phyloP scores from a whole-genome alignment of 2,113 vertebrate species.

The Aptenodytes patagonicus region DNA sequence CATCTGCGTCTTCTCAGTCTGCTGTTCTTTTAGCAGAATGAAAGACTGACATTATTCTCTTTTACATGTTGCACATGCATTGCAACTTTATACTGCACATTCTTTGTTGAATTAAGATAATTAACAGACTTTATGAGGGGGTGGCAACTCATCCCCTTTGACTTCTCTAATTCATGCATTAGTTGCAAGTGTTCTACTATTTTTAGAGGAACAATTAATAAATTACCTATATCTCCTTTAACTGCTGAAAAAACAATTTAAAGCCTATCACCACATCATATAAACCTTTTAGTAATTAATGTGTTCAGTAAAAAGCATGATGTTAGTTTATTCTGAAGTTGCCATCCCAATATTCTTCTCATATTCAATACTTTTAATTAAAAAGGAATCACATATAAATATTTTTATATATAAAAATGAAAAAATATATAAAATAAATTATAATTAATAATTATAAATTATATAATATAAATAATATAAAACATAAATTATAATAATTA shows the following conservation, averaged over 20 bases:
- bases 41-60: constrained; percentile 12
- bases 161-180: background rate
- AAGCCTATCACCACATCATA: background rate
- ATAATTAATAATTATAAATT: too few species aligned
- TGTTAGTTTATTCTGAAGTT: background rate
- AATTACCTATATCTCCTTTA: background rate
- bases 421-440: too few species aligned
- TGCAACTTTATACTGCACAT: background rate
- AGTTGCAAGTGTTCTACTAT: background rate
- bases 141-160: background rate
- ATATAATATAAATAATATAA: too few species aligned
- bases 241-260: background rate
- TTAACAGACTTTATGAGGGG: background rate
- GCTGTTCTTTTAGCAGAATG: background rate
- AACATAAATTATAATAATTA: too few species aligned
- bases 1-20: constrained; percentile 8
- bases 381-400: background rate
- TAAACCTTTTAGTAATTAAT: background rate
- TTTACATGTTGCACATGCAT: background rate
- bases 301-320: background rate
- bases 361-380: background rate
- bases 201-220: background rate
- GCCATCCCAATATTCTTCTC: background rate
- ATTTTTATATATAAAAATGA: background rate
- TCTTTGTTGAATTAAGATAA: background rate